These are phyloP conservation scores for Osmerus eperlanus DNA, from an alignment of 2,113 vertebrate species.

Conservation along the genomic window DNA sequence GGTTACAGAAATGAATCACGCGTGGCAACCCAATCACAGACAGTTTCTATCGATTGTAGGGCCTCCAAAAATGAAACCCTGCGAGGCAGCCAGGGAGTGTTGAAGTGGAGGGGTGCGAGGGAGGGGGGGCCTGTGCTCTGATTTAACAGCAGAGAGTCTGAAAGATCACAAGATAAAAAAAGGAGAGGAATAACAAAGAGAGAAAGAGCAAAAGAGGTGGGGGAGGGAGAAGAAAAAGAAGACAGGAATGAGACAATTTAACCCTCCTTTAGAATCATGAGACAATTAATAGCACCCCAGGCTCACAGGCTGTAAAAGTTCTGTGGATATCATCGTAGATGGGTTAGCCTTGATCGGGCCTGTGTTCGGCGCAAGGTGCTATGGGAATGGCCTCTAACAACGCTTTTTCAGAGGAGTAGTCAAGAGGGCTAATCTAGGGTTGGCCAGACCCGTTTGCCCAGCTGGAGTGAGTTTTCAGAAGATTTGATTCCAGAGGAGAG, in stretches of 20 bases:
- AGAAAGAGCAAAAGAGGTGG: slow-evolving; percentile 13
- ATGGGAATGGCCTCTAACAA: slow-evolving; percentile 40
- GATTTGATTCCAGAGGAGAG: background rate
- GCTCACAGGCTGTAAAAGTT: background rate
- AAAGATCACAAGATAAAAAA: slow-evolving; percentile 56
- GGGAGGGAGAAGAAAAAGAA: background rate
- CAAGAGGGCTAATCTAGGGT: too few relatives aligned
- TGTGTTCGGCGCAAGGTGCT: slow-evolving; percentile 8
- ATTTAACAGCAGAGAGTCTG: slow-evolving; percentile 57
- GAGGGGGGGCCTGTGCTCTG: slow-evolving; percentile 21
- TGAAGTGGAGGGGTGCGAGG: slow-evolving; percentile 8
- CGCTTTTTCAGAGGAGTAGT: too few relatives aligned
- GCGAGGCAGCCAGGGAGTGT: slow-evolving; percentile 51
- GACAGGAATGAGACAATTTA: slow-evolving; percentile 32
- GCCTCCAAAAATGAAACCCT: slow-evolving; percentile 59
- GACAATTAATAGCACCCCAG: slow-evolving; percentile 46
- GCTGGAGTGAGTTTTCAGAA: background rate
- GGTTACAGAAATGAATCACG: slow-evolving; percentile 75
- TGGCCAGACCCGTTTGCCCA: slow-evolving; percentile 27
- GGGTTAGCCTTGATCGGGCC: slow-evolving; percentile 21
- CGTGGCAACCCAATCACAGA: slow-evolving; percentile 71
- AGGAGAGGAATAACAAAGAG: slow-evolving; percentile 43
- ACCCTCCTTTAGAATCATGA: slow-evolving; percentile 48
- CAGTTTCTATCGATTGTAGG: slow-evolving; percentile 66
- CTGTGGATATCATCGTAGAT: slow-evolving; percentile 3